phyloP scores from a whole-genome alignment of 2,888 invertebrate species.

The Caenorhabditis afra region DNA sequence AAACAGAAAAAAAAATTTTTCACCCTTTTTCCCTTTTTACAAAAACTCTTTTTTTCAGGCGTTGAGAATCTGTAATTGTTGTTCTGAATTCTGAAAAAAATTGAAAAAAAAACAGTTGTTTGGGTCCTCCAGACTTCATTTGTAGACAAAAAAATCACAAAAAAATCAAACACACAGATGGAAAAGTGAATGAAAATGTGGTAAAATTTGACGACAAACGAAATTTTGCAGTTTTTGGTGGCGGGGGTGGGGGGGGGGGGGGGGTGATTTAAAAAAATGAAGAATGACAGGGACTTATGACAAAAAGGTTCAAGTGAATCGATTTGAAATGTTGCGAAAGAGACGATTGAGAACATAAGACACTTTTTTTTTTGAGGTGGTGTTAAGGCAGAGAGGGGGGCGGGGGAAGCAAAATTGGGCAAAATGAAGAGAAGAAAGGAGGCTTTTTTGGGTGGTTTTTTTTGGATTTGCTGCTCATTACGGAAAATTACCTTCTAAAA shows the following conservation, averaged over 20 bases:
- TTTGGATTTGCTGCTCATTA: neutral
- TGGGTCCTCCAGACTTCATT: conserved; percentile 56
- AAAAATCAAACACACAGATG: conserved; percentile 19
- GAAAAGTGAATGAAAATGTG: conserved; percentile 13
- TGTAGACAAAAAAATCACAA: conserved; percentile 24
- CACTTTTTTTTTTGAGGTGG: conserved; percentile 33
- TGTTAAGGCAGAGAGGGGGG: conserved; percentile 3
- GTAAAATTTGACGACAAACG: neutral
- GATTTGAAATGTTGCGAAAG: conserved; percentile 19
- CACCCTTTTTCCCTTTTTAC: no score
- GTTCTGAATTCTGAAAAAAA: no score
- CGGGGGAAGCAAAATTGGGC: neutral
- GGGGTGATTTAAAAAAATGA: neutral
- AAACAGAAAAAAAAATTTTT: conserved; percentile 9
- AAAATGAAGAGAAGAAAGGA: conserved; percentile 24
- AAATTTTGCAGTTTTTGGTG: no score
- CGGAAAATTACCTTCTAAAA: no score
- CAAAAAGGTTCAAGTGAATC: neutral
- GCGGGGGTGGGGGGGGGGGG: no score
- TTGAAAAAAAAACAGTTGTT: conserved; percentile 3
- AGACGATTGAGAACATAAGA: conserved; percentile 23
- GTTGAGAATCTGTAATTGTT: no score
- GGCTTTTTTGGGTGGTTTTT: conserved; percentile 27
- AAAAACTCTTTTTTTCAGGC: no score
- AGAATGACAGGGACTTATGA: neutral